Evolutionary conservation across 2,888 invertebrate species (phyloP).

Genomic region (Habrosyne pyritoides): DNA sequence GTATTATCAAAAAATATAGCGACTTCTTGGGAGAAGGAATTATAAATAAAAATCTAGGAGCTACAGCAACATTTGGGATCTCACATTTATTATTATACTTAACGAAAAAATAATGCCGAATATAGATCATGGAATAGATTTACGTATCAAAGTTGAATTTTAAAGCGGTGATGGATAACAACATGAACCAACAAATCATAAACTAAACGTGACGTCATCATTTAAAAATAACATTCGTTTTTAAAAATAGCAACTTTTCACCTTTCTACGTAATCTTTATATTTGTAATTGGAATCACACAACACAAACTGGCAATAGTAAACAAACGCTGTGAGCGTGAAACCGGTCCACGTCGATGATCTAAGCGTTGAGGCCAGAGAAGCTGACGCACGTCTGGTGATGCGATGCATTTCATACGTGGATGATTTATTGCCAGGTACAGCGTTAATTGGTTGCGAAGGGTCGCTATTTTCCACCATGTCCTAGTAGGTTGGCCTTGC

Average conservation of each 20-base stretch:
- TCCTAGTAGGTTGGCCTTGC: neutral
- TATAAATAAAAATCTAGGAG: neutral
- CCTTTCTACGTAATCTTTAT: neutral
- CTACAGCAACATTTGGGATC: neutral
- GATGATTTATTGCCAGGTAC: slow-evolving; percentile 16
- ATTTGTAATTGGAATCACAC: neutral
- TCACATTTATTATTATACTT: neutral
- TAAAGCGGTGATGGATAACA: neutral
- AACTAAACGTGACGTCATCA: neutral
- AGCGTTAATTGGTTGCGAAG: neutral
- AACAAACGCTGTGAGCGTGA: slow-evolving; percentile 30
- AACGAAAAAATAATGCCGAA: no score
- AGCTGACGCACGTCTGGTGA: slow-evolving; percentile 34
- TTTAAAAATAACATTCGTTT: neutral
- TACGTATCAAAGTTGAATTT: neutral
- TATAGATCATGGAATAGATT: neutral
- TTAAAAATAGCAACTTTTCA: neutral
- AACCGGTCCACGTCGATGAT: slow-evolving; percentile 39
- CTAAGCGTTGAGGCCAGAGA: slow-evolving; percentile 24
- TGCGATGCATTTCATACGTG: neutral
- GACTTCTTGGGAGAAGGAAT: no score
- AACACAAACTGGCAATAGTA: slow-evolving; percentile 23
- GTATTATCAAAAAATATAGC: no score
- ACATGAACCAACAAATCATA: neutral
- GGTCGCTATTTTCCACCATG: neutral